phyloP scores from a whole-genome alignment of 1,140 invertebrate genomes.

The Aphelinus certus region DNA sequence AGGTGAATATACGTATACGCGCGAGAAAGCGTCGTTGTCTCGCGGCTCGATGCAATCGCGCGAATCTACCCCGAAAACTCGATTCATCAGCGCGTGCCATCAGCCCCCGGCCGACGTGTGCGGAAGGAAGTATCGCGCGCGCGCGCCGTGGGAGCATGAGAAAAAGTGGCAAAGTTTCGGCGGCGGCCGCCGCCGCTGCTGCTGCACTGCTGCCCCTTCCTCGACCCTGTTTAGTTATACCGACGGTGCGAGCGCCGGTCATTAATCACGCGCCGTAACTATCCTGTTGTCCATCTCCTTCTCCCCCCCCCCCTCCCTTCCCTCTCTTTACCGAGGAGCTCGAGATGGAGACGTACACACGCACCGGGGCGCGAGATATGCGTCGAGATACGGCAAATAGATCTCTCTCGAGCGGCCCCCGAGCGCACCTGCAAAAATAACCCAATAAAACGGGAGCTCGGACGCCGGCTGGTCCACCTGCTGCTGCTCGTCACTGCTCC shows the following conservation, averaged over 20 bases:
- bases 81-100: neutral
- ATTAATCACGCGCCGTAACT: slow-evolving; percentile 39
- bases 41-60: no score
- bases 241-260: neutral
- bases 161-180: neutral
- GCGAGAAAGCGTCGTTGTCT: no score
- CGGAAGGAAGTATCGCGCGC: neutral
- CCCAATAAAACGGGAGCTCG: neutral
- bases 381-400: no score
- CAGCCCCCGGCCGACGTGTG: neutral
- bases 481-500: no score
- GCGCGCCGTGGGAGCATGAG: neutral
- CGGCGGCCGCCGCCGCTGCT: neutral
- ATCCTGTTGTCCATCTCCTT: slow-evolving; percentile 31
- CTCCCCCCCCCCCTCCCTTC: no score
- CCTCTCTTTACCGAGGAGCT: neutral
- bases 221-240: neutral
- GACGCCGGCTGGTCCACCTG: no score
- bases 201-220: neutral
- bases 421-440: slow-evolving; percentile 33
- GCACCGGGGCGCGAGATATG: neutral
- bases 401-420: no score
- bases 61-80: neutral
- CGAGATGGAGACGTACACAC: slow-evolving; percentile 1
- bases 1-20: no score